phyloP scores from a whole-genome alignment of 2,113 vertebrate genomes.

The Pholis gunnellus region DNA sequence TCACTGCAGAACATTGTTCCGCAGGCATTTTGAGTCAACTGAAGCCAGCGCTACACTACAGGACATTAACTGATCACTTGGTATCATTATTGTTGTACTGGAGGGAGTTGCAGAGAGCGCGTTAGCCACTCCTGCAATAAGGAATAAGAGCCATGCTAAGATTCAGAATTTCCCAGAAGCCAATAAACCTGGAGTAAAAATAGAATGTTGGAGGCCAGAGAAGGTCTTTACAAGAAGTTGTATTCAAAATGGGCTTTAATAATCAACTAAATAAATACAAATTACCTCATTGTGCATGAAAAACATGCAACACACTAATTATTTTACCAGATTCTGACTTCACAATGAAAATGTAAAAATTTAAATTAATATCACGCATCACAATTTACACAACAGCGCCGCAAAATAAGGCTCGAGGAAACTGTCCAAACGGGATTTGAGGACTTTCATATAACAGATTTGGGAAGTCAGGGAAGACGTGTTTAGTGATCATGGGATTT shows the following conservation, averaged over 20 bases:
- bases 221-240: not conserved
- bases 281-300: not conserved
- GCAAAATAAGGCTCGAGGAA: not conserved
- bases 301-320: not conserved
- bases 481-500: too few species aligned
- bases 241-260: not conserved
- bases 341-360: not conserved
- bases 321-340: not conserved
- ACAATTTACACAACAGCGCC: not conserved
- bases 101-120: not conserved
- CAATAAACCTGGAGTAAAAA: not conserved
- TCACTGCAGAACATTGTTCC: not conserved
- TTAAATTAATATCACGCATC: not conserved
- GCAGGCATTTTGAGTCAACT: not conserved
- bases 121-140: not conserved
- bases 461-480: not conserved
- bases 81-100: not conserved
- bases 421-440: not conserved
- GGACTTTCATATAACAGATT: too few species aligned
- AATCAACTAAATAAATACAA: not conserved
- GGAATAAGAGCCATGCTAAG: not conserved
- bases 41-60: not conserved
- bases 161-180: conserved; percentile 4
- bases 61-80: not conserved
- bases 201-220: not conserved